Evolutionary conservation across 2,113 vertebrate species (phyloP).

Genomic region (Rhinopomastus cyanomelas): DNA sequence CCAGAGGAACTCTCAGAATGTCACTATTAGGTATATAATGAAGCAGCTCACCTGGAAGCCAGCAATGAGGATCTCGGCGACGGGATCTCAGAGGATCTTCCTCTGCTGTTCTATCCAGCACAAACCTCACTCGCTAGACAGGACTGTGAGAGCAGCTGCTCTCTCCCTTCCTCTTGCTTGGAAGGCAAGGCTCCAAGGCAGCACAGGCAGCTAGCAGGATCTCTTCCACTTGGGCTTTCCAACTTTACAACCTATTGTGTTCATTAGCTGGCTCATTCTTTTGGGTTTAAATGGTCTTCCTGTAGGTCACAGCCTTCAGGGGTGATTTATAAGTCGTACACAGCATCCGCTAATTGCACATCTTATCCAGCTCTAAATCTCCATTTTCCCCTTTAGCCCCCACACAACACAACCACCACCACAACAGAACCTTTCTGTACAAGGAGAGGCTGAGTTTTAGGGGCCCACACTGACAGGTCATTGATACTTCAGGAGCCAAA

Average conservation of each 20-base stretch:
- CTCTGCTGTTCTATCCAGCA: neutral
- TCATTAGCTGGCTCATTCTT: slow-evolving; percentile 29
- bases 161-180: neutral
- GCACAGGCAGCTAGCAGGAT: neutral
- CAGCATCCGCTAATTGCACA: neutral
- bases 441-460: neutral
- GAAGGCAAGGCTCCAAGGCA: neutral
- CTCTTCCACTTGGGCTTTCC: neutral
- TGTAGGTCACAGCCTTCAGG: slow-evolving; percentile 47
- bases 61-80: fast-evolving
- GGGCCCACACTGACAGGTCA: neutral
- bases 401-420: neutral
- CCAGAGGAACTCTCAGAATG: neutral
- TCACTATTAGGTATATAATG: neutral
- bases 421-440: neutral
- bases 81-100: neutral
- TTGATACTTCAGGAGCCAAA: neutral
- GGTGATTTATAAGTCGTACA: neutral
- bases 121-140: neutral
- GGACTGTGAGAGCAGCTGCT: neutral
- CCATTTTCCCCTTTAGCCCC: neutral
- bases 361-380: neutral
- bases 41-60: slow-evolving; percentile 23
- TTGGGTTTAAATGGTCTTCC: neutral
- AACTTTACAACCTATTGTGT: slow-evolving; percentile 9